Evolutionary conservation across 2,797 vertebrate genomes (phyloP), one percentile per base, ranked within the genome.

Genomic region (Cuniculus paca): DNA sequence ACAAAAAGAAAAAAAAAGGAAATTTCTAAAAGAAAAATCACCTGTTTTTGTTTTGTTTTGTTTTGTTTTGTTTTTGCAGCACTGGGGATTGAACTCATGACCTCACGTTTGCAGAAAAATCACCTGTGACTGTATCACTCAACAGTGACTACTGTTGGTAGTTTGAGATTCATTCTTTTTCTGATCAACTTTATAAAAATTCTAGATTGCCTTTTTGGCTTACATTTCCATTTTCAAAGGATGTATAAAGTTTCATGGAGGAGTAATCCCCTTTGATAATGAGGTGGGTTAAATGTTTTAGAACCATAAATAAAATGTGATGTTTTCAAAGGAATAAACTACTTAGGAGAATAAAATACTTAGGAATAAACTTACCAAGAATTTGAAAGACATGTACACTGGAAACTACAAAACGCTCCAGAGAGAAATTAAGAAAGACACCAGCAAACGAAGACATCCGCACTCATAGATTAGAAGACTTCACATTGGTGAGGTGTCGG

Each of bases 271-370:
- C 31, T 94, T 95, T 94, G 70, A 72, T 22, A 54, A 65, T 92
- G 24, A 91, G 28, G 34, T 89, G 56, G 6, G 86, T 95, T 63
- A 87, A 95, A 87, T 93, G 52, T 95, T 94, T 86, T 56, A 42
- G 78, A 95, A 34, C 78, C 84, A 48, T 80, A 91, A 96, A 84
- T 93, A 68, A 94, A 95, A 68, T 31, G 3, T 52, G n/a, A 78
- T 86, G 19, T 36, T 70, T 56, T 87, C 54, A 85, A 80, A 70
- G 85, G 31, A 90, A 61, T n/a, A 52, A 77, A 81, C 26, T 52
- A 54, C 5, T 70, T 50, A 34, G 10, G 31, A 82, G 9, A 74
- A 48, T 14, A 68, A 82, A 75, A 36, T 48, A 54, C 28, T 85
- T 70, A 42, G 16, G 42, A 90, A 72, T 90, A 31, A 72, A 48